Conservation (phyloP, 2,113 vertebrate species). For the human (Homo sapiens) region GRCh38 chr2:137218001-137218500, state of each 20-base stretch:
- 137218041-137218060: slow-evolving; percentile 79
- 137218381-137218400: not conserved
- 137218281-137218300: not conserved
- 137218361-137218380: not conserved
- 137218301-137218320: not conserved
- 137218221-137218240: not conserved
- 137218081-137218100: slow-evolving; percentile 65
- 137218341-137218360: slow-evolving; percentile 1
- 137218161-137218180: slow-evolving; percentile 74
- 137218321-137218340: not conserved
- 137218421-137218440: not conserved
- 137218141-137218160: slow-evolving; percentile 67
- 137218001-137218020: slow-evolving; percentile 69
- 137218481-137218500: not conserved
- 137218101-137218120: slow-evolving; percentile 82
- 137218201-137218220: not conserved
- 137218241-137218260: not conserved
- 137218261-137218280: not conserved
- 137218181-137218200: slow-evolving; percentile 58
- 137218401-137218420: slow-evolving; percentile 12
- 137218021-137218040: slow-evolving; percentile 78
- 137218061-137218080: slow-evolving; percentile 72
- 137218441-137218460: not conserved
- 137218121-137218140: slow-evolving; percentile 79
- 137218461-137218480: not conserved